These are phyloP conservation scores for Cacatua alba DNA, from an alignment of 2,113 vertebrate genomes.

Conservation along the genomic window DNA sequence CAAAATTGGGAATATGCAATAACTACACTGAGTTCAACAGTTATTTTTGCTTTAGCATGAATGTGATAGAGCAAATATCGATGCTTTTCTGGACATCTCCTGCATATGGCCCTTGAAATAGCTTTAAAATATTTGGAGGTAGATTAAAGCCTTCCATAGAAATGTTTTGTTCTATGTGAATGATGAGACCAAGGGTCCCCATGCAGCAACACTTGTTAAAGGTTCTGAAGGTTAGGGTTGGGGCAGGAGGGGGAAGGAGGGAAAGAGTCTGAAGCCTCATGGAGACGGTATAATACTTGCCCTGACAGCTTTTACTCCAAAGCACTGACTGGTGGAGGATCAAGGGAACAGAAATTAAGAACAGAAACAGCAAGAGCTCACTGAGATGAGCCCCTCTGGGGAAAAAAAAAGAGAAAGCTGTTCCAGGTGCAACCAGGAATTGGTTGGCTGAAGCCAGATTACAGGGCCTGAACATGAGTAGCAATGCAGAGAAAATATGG, in stretches of 20 bases:
- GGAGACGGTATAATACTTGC: not conserved
- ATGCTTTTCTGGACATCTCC: not conserved
- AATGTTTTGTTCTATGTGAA: not conserved
- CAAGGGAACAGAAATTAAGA: not conserved
- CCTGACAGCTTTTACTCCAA: not conserved
- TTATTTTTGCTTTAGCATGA: not conserved
- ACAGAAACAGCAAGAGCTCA: not conserved
- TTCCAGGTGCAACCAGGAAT: rapidly evolving
- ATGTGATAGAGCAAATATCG: not conserved
- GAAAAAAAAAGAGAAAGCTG: not conserved
- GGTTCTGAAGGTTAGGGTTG: not conserved
- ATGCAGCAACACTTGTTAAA: not conserved
- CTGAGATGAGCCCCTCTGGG: not conserved
- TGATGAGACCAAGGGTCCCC: not conserved
- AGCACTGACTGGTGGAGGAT: not conserved
- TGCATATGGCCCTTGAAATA: not conserved
- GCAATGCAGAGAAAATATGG: not conserved
- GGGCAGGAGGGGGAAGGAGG: not conserved
- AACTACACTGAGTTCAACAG: not conserved
- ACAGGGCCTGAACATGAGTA: not conserved
- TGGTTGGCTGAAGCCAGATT: not conserved
- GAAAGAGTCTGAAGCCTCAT: not conserved
- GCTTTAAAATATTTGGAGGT: not conserved
- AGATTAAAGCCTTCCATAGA: not conserved
- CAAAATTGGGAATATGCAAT: not conserved